phyloP scores from a whole-genome alignment of 2,113 vertebrate species.

The Leucosticte australis region DNA sequence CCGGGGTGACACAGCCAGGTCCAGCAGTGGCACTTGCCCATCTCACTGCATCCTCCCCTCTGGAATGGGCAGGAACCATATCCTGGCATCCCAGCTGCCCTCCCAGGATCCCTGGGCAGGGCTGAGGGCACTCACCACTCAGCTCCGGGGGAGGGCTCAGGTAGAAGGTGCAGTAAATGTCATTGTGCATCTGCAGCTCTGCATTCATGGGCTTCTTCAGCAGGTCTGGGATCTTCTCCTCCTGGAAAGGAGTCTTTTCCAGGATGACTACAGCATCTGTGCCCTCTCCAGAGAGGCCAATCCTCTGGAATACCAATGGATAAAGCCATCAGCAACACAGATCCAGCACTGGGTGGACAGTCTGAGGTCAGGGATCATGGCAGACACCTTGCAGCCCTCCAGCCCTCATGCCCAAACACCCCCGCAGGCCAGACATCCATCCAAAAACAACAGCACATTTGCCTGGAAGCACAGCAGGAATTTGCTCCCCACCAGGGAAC shows the following conservation, averaged over 20 bases:
- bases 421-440: not conserved
- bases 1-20: rapidly evolving
- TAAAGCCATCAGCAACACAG: not conserved
- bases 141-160: slow-evolving; percentile 82
- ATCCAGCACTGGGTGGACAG: not conserved
- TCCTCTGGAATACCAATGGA: slow-evolving; percentile 62
- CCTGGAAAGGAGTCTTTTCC: slow-evolving; percentile 92
- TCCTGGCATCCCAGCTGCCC: rapidly evolving
- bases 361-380: not conserved
- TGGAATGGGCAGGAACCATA: rapidly evolving
- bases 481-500: not conserved
- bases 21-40: not conserved
- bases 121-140: slow-evolving; percentile 73
- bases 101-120: rapidly evolving
- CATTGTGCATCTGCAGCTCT: slow-evolving; percentile 85
- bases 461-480: not conserved
- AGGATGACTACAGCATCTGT: slow-evolving; percentile 89
- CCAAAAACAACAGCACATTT: not conserved
- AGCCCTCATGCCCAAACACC: rapidly evolving
- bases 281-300: slow-evolving; percentile 48
- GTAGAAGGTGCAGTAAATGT: slow-evolving; percentile 91
- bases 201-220: slow-evolving; percentile 73
- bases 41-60: too few species aligned
- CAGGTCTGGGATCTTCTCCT: slow-evolving; percentile 78
- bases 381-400: not conserved